A percentile compares a stretch with the other conserved stretches of the same genome.
phyloP scores from a whole-genome alignment of 2,888 invertebrate genomes.

The Platycheirus albimanus region DNA sequence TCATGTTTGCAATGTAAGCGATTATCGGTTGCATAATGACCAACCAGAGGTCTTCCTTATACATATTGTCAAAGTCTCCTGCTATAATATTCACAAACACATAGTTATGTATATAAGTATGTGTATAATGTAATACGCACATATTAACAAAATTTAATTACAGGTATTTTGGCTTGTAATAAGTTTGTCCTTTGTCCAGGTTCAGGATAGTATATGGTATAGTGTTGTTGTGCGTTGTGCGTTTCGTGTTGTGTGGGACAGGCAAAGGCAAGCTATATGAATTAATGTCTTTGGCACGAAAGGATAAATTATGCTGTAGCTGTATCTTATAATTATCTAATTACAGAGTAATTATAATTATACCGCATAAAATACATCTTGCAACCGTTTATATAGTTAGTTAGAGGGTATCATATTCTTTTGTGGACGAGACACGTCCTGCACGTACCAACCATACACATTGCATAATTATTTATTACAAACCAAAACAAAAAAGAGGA shows the following conservation, averaged over 20 bases:
- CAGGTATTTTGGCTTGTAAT: conserved; percentile 69
- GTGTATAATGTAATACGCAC: conserved; percentile 9
- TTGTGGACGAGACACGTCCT: background rate
- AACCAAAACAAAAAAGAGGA: too few relatives aligned
- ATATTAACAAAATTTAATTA: conserved; percentile 55
- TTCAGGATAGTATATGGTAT: too few relatives aligned
- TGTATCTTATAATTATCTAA: conserved; percentile 71
- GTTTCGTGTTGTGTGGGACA: background rate
- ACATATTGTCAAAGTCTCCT: conserved; percentile 6
- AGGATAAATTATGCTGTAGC: conserved; percentile 55
- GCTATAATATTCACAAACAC: background rate
- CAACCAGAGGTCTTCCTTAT: conserved; percentile 18
- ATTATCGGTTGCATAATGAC: conserved; percentile 66
- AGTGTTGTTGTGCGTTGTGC: background rate
- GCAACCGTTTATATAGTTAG: conserved; percentile 14
- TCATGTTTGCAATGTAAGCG: conserved; percentile 62
- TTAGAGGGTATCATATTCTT: background rate
- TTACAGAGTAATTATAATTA: conserved; percentile 64
- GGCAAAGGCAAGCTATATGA: background rate
- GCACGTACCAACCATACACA: background rate
- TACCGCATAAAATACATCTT: conserved; percentile 5
- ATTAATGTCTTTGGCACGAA: conserved; percentile 63
- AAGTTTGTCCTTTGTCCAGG: conserved; percentile 71
- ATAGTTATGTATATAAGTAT: background rate
- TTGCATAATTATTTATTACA: background rate